Percentiles rank a stretch among this genome's conserved stretches.
These are phyloP conservation scores for Itoplectis maculator DNA, from an alignment of 2,888 invertebrate species.

Conservation along the genomic window DNA sequence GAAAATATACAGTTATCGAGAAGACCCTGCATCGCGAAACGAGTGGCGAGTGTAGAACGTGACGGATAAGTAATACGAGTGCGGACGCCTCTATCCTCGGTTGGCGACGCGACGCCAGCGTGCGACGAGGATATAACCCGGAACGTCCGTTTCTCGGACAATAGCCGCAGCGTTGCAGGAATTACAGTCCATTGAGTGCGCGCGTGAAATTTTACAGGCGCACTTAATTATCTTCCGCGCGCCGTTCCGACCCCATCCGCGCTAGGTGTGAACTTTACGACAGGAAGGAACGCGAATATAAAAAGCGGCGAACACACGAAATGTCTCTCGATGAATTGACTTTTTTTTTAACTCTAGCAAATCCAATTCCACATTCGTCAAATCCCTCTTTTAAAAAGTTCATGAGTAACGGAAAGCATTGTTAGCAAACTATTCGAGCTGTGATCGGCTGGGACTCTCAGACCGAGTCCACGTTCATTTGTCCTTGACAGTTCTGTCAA, in stretches of 20 bases:
- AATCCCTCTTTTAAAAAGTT: too few species aligned
- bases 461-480: too few species aligned
- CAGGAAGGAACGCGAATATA: conserved; percentile 32
- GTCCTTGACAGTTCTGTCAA: too few species aligned
- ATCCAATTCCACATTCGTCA: too few species aligned
- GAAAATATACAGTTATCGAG: conserved; percentile 43
- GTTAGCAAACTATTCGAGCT: too few species aligned
- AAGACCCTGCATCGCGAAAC: conserved; percentile 11
- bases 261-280: conserved; percentile 57
- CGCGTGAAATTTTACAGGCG: conserved; percentile 65
- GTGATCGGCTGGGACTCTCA: too few species aligned
- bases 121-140: conserved; percentile 18
- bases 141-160: conserved; percentile 61
- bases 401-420: too few species aligned
- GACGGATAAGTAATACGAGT: not conserved
- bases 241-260: conserved; percentile 39
- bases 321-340: conserved; percentile 10
- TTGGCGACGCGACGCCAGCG: not conserved
- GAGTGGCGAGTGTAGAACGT: conserved; percentile 17
- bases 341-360: not conserved
- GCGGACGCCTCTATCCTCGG: conserved; percentile 15
- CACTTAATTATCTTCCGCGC: conserved; percentile 57
- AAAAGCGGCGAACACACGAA: conserved; percentile 3
- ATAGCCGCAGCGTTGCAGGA: conserved; percentile 64
- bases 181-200: conserved; percentile 70